A percentile compares a stretch with the other conserved stretches of the same genome.
Evolutionary conservation across 2,888 invertebrate genomes (phyloP).

Genomic region (Mesorhabditis spiculigera): DNA sequence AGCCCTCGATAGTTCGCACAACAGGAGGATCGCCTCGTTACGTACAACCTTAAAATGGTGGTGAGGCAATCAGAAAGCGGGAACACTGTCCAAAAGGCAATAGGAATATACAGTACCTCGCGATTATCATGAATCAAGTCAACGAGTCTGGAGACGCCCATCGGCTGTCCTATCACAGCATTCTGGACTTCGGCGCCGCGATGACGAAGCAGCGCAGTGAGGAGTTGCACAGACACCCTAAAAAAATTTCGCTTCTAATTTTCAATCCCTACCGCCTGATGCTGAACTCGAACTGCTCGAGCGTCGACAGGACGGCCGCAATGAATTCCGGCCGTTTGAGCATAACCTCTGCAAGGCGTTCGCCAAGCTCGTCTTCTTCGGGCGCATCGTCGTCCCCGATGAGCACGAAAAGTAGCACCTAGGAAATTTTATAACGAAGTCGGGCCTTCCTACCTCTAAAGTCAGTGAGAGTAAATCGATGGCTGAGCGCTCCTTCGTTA

Average conservation of each 20-base stretch:
- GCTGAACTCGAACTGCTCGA: slow-evolving; percentile 47
- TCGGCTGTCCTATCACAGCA: slow-evolving; percentile 65
- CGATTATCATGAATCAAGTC: slow-evolving; percentile 87
- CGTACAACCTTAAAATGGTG: slow-evolving; percentile 30
- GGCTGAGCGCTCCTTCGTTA: slow-evolving; percentile 83
- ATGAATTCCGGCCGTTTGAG: slow-evolving; percentile 44
- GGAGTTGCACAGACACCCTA: slow-evolving; percentile 62
- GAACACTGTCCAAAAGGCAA: slow-evolving; percentile 3
- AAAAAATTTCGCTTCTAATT: slow-evolving; percentile 5
- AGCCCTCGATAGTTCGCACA: slow-evolving; percentile 85
- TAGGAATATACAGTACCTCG: slow-evolving; percentile 68
- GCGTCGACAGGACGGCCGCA: slow-evolving; percentile 35
- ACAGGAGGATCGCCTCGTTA: slow-evolving; percentile 73
- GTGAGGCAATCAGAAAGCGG: not conserved
- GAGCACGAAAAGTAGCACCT: slow-evolving; percentile 65
- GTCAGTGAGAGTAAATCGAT: slow-evolving; percentile 87
- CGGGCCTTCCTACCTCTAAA: slow-evolving; percentile 76
- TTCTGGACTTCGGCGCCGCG: slow-evolving; percentile 67
- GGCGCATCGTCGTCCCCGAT: slow-evolving; percentile 65
- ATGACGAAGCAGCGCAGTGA: slow-evolving; percentile 82
- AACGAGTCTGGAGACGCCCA: slow-evolving; percentile 95
- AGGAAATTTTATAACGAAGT: not conserved
- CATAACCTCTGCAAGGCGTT: slow-evolving; percentile 62
- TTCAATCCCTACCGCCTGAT: slow-evolving; percentile 38
- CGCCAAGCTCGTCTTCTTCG: slow-evolving; percentile 60